Evolutionary conservation across 2,888 invertebrate genomes (phyloP), one percentile per base, ranked within the genome.

Genomic region (Drosophila merina): DNA sequence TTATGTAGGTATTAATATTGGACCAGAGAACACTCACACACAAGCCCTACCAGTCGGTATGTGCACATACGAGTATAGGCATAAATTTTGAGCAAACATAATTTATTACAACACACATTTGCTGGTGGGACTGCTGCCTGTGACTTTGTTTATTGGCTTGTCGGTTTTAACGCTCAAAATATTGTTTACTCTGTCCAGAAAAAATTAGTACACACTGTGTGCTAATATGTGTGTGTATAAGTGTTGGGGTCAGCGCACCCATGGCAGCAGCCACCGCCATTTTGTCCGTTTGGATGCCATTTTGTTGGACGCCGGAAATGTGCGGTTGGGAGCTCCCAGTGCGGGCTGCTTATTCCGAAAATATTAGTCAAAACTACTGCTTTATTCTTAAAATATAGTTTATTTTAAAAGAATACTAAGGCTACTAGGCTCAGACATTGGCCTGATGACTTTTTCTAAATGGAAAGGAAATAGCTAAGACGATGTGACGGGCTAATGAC

Each of bases 1-100:
- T 86, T 88, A 86, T 86, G 86, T 36, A 86, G 82, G 88, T 75
- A 86, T 86, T 86, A 86, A 86, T 88, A 86, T 84, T 86, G 81
- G 86, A 88, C 79, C 75, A 68, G 54, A 63, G 82, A 64, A 74
- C 69, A 78, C 69, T 51, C 45, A 58, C 38, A 36, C 51, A 45
- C 54, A 47, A 45, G 25, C 57, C 40, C 55, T 26, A 64, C 28
- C 25, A 49, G 36, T 36, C 36, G 36, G 36, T 5, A 47, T 33
- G 33, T 36, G 7, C 30, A 40, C 40, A 50, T 38, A n/a, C n/a
- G n/a, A n/a, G n/a, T n/a, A 51, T 60, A 57, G 44, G 40, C 80
- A 86, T 86, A 81, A 86, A 86, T 83, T 86, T 79, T 83, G 67
- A 80, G 77, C 75, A 83, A 83, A 83, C 86, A 83, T 83, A 87